These are phyloP conservation scores for Babyrousa celebensis DNA, from an alignment of 2,797 vertebrate species.

Conservation along the genomic window DNA sequence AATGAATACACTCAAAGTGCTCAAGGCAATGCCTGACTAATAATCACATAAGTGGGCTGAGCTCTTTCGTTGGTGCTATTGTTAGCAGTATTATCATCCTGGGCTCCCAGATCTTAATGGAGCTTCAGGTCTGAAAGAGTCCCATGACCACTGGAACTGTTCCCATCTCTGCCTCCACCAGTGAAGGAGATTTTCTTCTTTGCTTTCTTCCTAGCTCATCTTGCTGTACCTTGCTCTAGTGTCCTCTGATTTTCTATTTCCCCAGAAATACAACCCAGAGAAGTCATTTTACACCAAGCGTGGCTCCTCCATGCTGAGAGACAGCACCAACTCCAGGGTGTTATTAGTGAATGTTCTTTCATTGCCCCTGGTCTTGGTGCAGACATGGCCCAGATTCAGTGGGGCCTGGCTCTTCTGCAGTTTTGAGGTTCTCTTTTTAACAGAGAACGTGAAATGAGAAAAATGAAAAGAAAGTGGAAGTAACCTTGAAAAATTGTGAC, in stretches of 20 bases:
- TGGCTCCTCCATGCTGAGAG: background rate
- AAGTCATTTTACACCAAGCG: background rate
- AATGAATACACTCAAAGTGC: background rate
- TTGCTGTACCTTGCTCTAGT: background rate
- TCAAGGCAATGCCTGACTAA: background rate
- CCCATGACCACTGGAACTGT: background rate
- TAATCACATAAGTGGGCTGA: background rate
- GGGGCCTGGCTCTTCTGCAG: background rate
- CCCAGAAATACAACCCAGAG: conserved; percentile 25
- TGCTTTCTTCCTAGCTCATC: background rate
- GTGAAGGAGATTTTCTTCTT: background rate
- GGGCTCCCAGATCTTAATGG: background rate
- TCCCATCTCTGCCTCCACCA: background rate
- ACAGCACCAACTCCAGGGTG: background rate
- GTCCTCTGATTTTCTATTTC: background rate
- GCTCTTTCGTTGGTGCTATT: background rate
- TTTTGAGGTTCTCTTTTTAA: conserved; percentile 23
- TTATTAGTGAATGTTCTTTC: conserved; percentile 37
- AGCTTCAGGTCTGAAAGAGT: background rate
- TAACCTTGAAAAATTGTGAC: background rate
- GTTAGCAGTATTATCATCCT: background rate
- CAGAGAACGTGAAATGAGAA: background rate
- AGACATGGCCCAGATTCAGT: background rate
- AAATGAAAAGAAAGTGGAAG: background rate
- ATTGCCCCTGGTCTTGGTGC: background rate